Evolutionary conservation across 2,797 vertebrate genomes (phyloP).

Genomic region (Tapirus indicus): DNA sequence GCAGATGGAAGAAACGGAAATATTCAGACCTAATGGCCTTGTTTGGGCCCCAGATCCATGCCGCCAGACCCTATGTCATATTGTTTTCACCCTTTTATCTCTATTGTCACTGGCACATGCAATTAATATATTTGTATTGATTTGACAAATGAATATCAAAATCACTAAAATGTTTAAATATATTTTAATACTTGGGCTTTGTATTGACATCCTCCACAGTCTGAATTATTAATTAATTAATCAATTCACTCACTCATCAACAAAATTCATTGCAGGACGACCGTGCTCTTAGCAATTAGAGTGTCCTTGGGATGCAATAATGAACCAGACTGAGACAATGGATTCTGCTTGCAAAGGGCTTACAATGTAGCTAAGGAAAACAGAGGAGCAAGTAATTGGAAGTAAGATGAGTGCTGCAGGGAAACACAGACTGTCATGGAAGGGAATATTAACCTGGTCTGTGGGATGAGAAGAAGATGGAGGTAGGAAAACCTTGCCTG

Average conservation of each 20-base stretch:
- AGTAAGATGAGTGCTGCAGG: background rate
- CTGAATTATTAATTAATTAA: background rate
- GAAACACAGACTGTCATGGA: background rate
- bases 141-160: background rate
- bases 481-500: background rate
- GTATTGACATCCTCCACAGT: background rate
- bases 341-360: background rate
- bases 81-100: background rate
- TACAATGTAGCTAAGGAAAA: background rate
- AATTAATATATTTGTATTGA: background rate
- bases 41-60: background rate
- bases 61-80: background rate
- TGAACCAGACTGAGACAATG: background rate
- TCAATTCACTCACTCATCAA: background rate
- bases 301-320: background rate
- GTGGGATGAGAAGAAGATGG: background rate
- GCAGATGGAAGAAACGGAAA: constrained; percentile 65
- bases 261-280: background rate
- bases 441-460: background rate
- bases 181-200: background rate
- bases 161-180: background rate
- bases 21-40: background rate
- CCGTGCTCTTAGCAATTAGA: background rate
- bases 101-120: background rate
- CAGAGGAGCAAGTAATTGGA: background rate